Conservation (phyloP, 2,113 vertebrate genomes). For the Pogona vitticeps region DNA sequence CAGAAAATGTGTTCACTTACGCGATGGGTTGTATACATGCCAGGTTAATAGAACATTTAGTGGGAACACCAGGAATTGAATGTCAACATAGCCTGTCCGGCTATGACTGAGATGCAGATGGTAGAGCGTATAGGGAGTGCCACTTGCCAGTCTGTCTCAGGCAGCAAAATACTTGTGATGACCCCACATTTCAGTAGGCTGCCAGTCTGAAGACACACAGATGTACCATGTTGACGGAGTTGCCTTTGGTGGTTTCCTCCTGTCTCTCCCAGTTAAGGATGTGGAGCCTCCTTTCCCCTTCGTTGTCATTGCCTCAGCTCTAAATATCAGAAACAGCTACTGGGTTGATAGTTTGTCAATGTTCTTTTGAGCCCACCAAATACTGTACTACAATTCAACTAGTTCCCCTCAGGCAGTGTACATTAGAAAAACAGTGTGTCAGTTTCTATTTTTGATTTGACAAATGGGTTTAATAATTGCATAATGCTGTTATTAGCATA, state of each 20-base stretch:
- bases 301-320: background rate
- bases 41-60: no score
- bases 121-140: no score
- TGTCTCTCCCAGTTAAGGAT: background rate
- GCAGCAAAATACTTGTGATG: background rate
- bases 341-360: no score
- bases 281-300: background rate
- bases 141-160: background rate
- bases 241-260: no score
- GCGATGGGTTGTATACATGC: no score
- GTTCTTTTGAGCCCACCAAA: background rate
- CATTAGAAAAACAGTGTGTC: slow-evolving; percentile 18
- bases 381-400: slow-evolving; percentile 22
- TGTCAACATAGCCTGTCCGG: no score
- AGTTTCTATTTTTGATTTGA: slow-evolving; percentile 33
- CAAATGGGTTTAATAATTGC: slow-evolving; percentile 37
- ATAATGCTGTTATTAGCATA: background rate
- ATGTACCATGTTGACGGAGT: background rate
- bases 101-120: no score
- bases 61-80: no score
- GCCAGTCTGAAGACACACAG: no score
- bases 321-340: background rate
- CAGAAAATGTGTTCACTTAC: no score
- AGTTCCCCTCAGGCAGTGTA: background rate
- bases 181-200: background rate